phyloP scores from a whole-genome alignment of 1,140 invertebrate genomes.

The Tetramorium simillimum region DNA sequence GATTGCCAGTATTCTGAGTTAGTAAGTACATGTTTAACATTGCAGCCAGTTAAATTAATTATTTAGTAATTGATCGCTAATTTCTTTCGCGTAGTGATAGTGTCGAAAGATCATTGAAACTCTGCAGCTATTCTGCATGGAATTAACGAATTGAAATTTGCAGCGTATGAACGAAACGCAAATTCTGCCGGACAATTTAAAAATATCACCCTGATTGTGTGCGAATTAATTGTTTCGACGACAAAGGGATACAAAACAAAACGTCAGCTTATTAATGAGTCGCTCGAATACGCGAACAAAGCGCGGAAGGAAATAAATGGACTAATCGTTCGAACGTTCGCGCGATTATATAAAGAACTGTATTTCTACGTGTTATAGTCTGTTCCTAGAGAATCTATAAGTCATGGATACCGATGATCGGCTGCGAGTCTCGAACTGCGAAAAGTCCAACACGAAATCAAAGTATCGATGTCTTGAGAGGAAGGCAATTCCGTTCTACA shows the following conservation, averaged over 20 bases:
- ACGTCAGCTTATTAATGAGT: slow-evolving; percentile 51
- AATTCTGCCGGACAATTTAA: slow-evolving; percentile 44
- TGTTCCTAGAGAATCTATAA: slow-evolving; percentile 12
- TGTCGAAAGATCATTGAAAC: slow-evolving; percentile 36
- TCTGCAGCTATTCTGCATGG: slow-evolving; percentile 29
- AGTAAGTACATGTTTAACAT: slow-evolving; percentile 37
- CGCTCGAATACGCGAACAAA: slow-evolving; percentile 29
- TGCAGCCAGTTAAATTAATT: slow-evolving; percentile 38
- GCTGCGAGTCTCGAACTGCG: background rate
- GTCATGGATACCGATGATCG: slow-evolving; percentile 8
- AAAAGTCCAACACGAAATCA: slow-evolving; percentile 33
- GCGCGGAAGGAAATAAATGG: slow-evolving; percentile 31
- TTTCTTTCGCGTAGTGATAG: background rate
- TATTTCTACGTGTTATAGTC: slow-evolving; percentile 5
- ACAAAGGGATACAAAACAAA: slow-evolving; percentile 46
- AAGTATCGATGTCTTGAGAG: slow-evolving; percentile 1
- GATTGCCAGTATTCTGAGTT: background rate
- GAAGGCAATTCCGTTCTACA: background rate
- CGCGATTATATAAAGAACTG: slow-evolving; percentile 32
- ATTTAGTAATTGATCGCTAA: slow-evolving; percentile 45
- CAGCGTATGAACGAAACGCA: slow-evolving; percentile 33
- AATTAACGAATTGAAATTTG: slow-evolving; percentile 54
- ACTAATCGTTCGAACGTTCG: slow-evolving; percentile 40
- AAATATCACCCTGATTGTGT: slow-evolving; percentile 45
- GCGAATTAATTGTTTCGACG: slow-evolving; percentile 49